These are phyloP conservation scores for Avahi laniger DNA, from an alignment of 2,797 vertebrate genomes.

Conservation along the genomic window DNA sequence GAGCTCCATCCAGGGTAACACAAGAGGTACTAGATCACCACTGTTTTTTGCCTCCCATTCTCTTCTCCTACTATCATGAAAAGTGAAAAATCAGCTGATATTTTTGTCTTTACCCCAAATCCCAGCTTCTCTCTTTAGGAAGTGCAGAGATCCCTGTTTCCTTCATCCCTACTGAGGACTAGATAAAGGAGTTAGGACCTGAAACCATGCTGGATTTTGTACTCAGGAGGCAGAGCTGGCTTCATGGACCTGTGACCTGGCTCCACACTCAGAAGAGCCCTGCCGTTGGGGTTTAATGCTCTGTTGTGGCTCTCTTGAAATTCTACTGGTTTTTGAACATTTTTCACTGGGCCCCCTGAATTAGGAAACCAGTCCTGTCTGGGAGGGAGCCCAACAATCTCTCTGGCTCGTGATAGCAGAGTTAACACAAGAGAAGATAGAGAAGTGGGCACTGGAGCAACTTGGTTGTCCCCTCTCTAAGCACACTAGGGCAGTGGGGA, in stretches of 20 bases:
- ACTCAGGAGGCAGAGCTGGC: neutral
- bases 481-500: rapidly evolving
- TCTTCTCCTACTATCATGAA: neutral
- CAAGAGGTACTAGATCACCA: no score
- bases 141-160: neutral
- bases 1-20: no score
- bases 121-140: neutral
- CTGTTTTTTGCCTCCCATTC: neutral
- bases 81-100: neutral
- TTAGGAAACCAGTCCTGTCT: neutral
- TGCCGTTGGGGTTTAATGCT: neutral
- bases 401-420: neutral
- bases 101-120: neutral
- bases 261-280: neutral
- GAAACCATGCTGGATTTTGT: neutral
- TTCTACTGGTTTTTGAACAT: neutral
- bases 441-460: neutral
- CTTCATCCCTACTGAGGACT: neutral
- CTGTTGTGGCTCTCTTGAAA: neutral
- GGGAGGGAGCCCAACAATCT: neutral
- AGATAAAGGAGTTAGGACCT: neutral
- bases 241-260: neutral
- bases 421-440: neutral
- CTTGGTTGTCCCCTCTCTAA: neutral
- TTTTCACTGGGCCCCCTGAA: neutral